Conservation (phyloP, 2,888 invertebrate species). For the Andrena fulva region DNA sequence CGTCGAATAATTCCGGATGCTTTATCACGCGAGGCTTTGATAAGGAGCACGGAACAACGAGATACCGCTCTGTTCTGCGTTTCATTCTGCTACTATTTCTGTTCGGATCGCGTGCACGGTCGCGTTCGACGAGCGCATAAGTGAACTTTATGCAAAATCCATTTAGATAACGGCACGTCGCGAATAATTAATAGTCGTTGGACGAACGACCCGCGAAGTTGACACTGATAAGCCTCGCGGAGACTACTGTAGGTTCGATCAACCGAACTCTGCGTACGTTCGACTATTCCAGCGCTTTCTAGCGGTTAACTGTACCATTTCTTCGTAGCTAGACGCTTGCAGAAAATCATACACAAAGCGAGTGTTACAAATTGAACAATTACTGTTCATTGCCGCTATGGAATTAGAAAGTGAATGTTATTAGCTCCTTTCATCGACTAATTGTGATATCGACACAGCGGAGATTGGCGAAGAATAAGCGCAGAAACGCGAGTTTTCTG, state of each 20-base stretch:
- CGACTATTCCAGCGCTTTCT: not conserved
- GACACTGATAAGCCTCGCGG: constrained; percentile 14
- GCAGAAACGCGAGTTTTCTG: constrained; percentile 20
- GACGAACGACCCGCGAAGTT: constrained; percentile 13
- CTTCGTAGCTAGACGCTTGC: too few species aligned
- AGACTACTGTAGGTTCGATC: not conserved
- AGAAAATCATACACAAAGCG: too few species aligned
- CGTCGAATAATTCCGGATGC: constrained; percentile 70
- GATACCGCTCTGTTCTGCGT: constrained; percentile 60
- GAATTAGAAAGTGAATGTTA: constrained; percentile 57
- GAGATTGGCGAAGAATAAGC: not conserved
- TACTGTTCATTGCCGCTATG: not conserved
- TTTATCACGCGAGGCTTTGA: constrained; percentile 65
- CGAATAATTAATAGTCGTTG: constrained; percentile 46
- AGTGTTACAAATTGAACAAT: too few species aligned
- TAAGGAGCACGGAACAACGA: constrained; percentile 61
- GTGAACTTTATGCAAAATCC: constrained; percentile 53
- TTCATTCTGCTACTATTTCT: constrained; percentile 53
- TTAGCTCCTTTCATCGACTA: constrained; percentile 36
- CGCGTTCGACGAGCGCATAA: constrained; percentile 14
- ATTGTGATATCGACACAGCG: constrained; percentile 47
- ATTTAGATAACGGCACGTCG: constrained; percentile 45
- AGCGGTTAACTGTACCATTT: too few species aligned
- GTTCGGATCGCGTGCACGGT: constrained; percentile 24
- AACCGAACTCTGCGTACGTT: not conserved